Percentiles rank a stretch among this genome's conserved stretches.
These are phyloP conservation scores for Julus scandinavius DNA, from an alignment of 2,888 invertebrate genomes.

Conservation along the genomic window DNA sequence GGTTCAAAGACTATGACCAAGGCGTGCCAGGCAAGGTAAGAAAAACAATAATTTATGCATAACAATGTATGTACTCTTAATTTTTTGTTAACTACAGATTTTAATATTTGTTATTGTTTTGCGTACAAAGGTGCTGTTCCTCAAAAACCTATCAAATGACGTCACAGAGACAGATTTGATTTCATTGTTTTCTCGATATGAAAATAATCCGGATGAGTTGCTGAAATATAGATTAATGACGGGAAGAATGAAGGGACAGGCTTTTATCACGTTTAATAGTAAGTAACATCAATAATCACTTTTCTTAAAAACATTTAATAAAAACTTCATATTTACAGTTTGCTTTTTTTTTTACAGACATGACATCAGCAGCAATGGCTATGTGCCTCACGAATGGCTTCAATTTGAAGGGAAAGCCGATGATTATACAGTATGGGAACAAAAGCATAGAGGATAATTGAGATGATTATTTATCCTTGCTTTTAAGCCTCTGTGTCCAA, in stretches of 20 bases:
- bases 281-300: neutral
- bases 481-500: slow-evolving; percentile 56
- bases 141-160: slow-evolving; percentile 55
- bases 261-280: slow-evolving; percentile 56
- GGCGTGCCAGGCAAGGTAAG: slow-evolving; percentile 52
- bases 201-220: neutral
- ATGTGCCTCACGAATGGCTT: slow-evolving; percentile 55
- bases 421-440: neutral
- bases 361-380: slow-evolving; percentile 47
- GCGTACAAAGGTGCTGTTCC: slow-evolving; percentile 51
- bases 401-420: slow-evolving; percentile 54
- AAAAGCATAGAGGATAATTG: neutral
- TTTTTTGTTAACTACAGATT: neutral
- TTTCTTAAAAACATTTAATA: neutral
- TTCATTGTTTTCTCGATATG: slow-evolving; percentile 50
- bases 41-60: neutral
- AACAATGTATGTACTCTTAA: neutral
- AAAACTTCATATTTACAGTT: neutral
- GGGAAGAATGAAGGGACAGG: slow-evolving; percentile 57
- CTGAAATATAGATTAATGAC: slow-evolving; percentile 53
- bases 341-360: slow-evolving; percentile 18
- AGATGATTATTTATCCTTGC: neutral
- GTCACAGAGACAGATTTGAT: slow-evolving; percentile 51
- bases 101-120: slow-evolving; percentile 23
- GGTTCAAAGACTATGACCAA: slow-evolving; percentile 54